Evolutionary conservation across 2,113 vertebrate genomes (phyloP), one percentile per base, ranked within the genome.

Genomic region (Sisor rabdophorus): DNA sequence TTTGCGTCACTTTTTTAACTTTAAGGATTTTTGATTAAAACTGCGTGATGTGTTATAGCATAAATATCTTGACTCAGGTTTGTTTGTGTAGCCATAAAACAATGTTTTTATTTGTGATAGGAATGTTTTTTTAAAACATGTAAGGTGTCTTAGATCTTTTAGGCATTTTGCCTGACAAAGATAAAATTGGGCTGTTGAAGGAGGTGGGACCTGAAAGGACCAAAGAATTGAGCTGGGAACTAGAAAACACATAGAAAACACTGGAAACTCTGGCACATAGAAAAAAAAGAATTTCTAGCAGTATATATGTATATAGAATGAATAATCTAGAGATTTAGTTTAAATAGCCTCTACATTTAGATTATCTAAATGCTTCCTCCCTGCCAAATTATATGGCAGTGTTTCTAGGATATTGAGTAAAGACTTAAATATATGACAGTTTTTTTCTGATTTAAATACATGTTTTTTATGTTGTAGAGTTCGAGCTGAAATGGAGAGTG

Each of bases 401-500:
- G 36, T 64, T 22, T 6, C 11, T n/a, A 44, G 20, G 19, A 32
- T 28, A 71, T 17, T 68, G 10, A 54, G 54, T 28, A 36, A 52
- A 70, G 54, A 3, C 20, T 4, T 47, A 22, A 56, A 12, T 56
- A 26, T 19, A 58, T 60, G 52, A 73, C 50, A 16, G 9, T 19
- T 36, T 32, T n/a, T 44, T 1, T 36, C 10, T 44, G 65, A 65
- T 58, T 52, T 4, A 36, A 50, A 9, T 17, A 2, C 3, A 20
- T 50, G 19, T 36, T 68, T 69, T 24, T 65, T 9, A 15, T 63
- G 5, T 84, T 76, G 0, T 86, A 98, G 97, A 89, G 90, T 94
- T 85, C 94, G 95, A 84, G 89, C 93, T 0, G 96, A 98, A 85
- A 87, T 91, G 12, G 95, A 95, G 56, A 92, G 89, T 32, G 90